Evolutionary conservation across 2,888 invertebrate genomes (phyloP).

Genomic region (Hirudinaria manillensis): DNA sequence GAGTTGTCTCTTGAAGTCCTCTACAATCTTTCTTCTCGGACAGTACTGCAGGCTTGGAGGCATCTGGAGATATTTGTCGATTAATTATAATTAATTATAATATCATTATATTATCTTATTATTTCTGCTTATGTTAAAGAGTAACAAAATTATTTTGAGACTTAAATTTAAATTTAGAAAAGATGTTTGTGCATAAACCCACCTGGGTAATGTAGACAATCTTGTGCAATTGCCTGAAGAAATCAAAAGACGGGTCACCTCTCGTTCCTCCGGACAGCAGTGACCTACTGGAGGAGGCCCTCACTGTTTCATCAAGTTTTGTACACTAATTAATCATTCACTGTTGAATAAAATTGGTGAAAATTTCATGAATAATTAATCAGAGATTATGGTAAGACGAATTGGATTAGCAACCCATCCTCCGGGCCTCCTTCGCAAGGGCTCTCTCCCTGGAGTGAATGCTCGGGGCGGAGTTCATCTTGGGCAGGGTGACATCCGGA

Average conservation of each 20-base stretch:
- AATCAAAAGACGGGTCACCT: constrained; percentile 51
- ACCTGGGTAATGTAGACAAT: constrained; percentile 47
- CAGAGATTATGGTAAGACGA: not conserved
- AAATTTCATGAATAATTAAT: not conserved
- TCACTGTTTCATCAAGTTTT: constrained; percentile 39
- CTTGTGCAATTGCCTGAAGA: constrained; percentile 52
- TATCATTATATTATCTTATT: not conserved
- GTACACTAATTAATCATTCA: no score
- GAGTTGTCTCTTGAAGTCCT: constrained; percentile 50
- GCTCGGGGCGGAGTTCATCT: constrained; percentile 4
- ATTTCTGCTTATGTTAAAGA: not conserved
- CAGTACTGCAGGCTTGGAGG: constrained; percentile 51
- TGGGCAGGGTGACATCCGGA: not conserved
- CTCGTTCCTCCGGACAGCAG: constrained; percentile 12
- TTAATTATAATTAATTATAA: not conserved
- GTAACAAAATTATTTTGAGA: not conserved
- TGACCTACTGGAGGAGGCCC: constrained; percentile 39
- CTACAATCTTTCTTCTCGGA: constrained; percentile 48
- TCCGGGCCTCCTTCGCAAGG: not conserved
- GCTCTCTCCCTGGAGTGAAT: not conserved
- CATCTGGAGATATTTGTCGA: constrained; percentile 40
- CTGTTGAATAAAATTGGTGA: not conserved
- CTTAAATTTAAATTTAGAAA: not conserved
- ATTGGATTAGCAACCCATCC: not conserved
- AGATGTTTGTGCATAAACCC: no score